phyloP scores from a whole-genome alignment of 2,113 vertebrate genomes.

The Ginglymostoma cirratum region DNA sequence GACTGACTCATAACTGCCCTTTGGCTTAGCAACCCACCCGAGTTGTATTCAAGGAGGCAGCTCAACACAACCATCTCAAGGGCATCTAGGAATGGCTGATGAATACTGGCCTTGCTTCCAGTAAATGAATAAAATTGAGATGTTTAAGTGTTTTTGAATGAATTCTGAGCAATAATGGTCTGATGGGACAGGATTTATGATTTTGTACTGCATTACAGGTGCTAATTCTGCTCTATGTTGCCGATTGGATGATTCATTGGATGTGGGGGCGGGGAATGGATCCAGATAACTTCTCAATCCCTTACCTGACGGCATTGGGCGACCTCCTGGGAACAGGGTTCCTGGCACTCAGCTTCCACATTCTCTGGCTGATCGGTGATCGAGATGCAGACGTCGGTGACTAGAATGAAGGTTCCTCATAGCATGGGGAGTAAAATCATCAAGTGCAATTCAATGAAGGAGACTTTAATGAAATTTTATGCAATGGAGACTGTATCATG shows the following conservation, averaged over 20 bases:
- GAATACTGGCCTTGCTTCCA: neutral
- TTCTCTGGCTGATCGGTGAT: constrained; percentile 96
- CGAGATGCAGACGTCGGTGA: constrained; percentile 81
- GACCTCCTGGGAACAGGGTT: constrained; percentile 95
- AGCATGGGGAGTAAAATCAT: constrained; percentile 50
- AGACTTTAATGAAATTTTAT: constrained; percentile 39
- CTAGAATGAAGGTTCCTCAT: constrained; percentile 49
- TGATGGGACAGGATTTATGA: neutral
- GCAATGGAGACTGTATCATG: neutral
- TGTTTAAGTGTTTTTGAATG: neutral
- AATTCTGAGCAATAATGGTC: neutral
- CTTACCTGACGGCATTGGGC: constrained; percentile 91
- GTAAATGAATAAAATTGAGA: neutral
- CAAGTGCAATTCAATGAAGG: constrained; percentile 59
- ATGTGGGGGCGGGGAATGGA: constrained; percentile 96
- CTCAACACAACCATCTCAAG: too few species aligned
- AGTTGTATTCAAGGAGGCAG: neutral
- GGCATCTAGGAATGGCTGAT: neutral
- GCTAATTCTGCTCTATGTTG: constrained; percentile 88
- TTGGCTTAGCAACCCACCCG: neutral
- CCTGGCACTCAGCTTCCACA: constrained; percentile 89
- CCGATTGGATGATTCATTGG: constrained; percentile 99
- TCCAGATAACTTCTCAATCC: constrained; percentile 98
- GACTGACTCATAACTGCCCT: neutral
- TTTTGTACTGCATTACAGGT: constrained; percentile 61